Evolutionary conservation across 2,113 vertebrate species (phyloP).

Genomic region (Psittacula cyanocephala): DNA sequence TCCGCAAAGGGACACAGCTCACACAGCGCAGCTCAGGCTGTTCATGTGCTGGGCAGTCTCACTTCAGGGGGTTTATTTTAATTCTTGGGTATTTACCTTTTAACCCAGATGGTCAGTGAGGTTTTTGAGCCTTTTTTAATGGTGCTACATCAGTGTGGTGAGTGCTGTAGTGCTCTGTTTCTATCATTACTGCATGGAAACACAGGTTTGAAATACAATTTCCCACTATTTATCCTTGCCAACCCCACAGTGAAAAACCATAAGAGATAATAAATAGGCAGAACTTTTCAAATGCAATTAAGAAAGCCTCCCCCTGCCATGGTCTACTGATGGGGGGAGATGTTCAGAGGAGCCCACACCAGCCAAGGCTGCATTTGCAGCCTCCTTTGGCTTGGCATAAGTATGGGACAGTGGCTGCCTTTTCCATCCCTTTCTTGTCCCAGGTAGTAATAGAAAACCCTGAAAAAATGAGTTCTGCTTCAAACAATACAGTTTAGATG

Average conservation of each 20-base stretch:
- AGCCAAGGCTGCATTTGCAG: background rate
- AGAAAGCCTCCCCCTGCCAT: background rate
- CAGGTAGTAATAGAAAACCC: background rate
- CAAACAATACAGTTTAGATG: background rate
- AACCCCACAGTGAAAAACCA: rapidly evolving
- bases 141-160: rapidly evolving
- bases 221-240: background rate
- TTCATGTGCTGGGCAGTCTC: background rate
- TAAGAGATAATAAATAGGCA: rapidly evolving
- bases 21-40: rapidly evolving
- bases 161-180: background rate
- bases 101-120: background rate
- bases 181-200: background rate
- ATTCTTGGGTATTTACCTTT: too few species aligned
- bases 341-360: background rate
- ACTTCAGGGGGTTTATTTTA: background rate
- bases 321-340: background rate
- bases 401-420: background rate
- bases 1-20: rapidly evolving
- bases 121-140: background rate
- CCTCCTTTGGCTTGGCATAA: background rate
- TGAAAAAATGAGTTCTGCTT: background rate
- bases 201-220: background rate
- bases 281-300: background rate
- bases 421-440: background rate